Evolutionary conservation across 2,797 vertebrate genomes (phyloP).

Genomic region (Brachyrhaphis roseni): DNA sequence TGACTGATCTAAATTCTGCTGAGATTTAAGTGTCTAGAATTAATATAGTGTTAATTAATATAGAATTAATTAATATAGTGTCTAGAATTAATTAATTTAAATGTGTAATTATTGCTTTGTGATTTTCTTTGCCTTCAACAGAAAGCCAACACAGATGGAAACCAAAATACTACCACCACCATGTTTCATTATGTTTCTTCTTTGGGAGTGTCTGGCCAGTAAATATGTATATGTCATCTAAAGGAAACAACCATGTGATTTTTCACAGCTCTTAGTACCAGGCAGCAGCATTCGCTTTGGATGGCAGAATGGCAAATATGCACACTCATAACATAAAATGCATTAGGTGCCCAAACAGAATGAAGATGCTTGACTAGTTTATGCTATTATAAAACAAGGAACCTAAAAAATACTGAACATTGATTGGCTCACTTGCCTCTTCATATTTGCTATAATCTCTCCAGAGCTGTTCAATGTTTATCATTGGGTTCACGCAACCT

Average conservation of each 20-base stretch:
- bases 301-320: not conserved
- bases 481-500: slow-evolving; percentile 99
- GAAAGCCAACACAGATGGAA: not conserved
- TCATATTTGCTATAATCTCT: slow-evolving; percentile 99
- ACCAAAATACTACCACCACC: not conserved
- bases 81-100: not conserved
- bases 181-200: not conserved
- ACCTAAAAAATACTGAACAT: not conserved
- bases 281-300: not conserved
- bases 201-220: not conserved
- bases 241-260: not conserved
- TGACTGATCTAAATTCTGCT: not conserved
- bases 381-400: not conserved
- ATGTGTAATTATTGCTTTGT: not conserved
- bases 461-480: slow-evolving; percentile 99
- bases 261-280: not conserved
- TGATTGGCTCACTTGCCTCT: slow-evolving; percentile 83
- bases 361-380: not conserved
- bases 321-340: not conserved
- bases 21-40: too few relatives aligned
- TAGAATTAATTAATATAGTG: too few relatives aligned
- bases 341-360: not conserved
- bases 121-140: not conserved
- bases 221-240: not conserved
- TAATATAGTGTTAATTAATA: too few relatives aligned